Evolutionary conservation across 2,113 vertebrate species (phyloP).

Genomic region (Condylura cristata): DNA sequence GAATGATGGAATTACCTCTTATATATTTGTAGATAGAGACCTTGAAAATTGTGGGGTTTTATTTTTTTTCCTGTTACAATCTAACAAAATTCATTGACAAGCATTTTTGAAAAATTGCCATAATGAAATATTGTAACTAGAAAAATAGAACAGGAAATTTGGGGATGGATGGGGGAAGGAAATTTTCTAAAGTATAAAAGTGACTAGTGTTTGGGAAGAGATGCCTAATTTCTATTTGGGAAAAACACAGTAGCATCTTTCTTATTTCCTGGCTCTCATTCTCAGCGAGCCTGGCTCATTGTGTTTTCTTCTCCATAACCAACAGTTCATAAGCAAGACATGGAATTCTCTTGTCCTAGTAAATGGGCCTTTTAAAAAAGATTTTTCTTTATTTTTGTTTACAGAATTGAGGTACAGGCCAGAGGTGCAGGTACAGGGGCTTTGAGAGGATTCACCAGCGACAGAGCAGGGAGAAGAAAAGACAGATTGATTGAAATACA

Average conservation of each 20-base stretch:
- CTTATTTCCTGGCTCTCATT: background rate
- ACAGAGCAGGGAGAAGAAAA: too few relatives aligned
- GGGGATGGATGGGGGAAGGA: background rate
- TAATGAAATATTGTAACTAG: background rate
- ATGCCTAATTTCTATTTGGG: background rate
- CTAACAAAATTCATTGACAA: background rate
- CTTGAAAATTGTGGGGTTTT: background rate
- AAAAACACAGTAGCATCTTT: background rate
- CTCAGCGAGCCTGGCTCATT: background rate
- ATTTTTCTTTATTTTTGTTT: too few relatives aligned
- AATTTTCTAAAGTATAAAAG: background rate
- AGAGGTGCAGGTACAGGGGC: too few relatives aligned
- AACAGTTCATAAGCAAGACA: background rate
- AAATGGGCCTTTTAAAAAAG: background rate
- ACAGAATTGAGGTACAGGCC: too few relatives aligned
- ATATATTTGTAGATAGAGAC: background rate
- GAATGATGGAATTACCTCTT: background rate
- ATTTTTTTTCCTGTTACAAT: constrained; percentile 14
- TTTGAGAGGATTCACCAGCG: too few relatives aligned
- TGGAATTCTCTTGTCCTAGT: background rate
- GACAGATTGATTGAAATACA: too few relatives aligned
- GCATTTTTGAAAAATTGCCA: constrained; percentile 1
- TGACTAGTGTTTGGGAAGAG: background rate
- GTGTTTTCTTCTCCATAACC: background rate
- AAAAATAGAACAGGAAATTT: background rate